Base-by-base conservation (phyloP, 2,888 invertebrate genomes). In the Torymus tubicola region DNA sequence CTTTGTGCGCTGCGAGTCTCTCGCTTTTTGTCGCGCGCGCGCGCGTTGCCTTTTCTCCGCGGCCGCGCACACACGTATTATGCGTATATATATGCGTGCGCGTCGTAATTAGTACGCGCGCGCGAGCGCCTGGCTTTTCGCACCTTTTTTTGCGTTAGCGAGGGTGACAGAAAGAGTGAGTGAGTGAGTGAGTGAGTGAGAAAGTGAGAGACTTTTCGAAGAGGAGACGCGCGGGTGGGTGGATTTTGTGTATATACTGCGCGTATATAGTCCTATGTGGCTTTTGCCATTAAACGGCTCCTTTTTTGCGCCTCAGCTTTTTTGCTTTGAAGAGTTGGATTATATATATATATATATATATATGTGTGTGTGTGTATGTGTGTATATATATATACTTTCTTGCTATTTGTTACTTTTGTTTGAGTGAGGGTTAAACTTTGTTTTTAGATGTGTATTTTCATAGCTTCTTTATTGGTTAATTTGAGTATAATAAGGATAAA, bases 41-140 rank as follows among this genome's bases (percentile, higher is more conserved):
- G 70, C 64, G 31, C n/a, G n/a, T n/a, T n/a, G 42, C 79, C 73
- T 72, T 80, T 55, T 57, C 55, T 68, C n/a, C 73, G 42, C 1
- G 8, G 11, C 14, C 14, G 55, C n/a, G 24, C 50, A 5, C 64
- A 8, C 31, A 8, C 31, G 31, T 31, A 72, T 82, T 82, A 82
- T 81, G 65, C 82, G 74, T n/a, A n/a, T n/a, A n/a, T n/a, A n/a
- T n/a, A n/a, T 74, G 70, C 52, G 78, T 73, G 76, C 79, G 57
- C 68, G 67, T 42, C 81, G 80, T 85, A 84, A 84, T 85, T 85
- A 85, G 82, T 82, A 82, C n/a, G 12, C 12, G 21, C 50, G 50
- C 14, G 50, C 14, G 13, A 53, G 53, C 57, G 12, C n/a, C 53
- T 13, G 31, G 67, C 55, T 72, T 80, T 79, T 75, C 80, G 60